Evolutionary conservation across 2,797 vertebrate species (phyloP).

Genomic region (Ptychobarbus kaznakovi): DNA sequence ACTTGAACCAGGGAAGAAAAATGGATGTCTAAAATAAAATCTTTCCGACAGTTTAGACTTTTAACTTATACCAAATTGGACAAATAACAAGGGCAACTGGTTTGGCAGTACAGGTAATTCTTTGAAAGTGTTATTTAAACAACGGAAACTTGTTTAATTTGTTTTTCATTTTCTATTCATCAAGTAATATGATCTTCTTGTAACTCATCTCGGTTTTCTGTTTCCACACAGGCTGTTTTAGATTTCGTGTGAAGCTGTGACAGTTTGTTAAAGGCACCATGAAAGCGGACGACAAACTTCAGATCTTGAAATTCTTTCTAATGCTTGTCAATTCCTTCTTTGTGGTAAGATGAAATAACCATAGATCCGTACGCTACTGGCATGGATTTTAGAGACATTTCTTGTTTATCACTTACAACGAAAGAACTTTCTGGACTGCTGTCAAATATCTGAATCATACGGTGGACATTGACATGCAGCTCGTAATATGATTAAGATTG

Average conservation of each 20-base stretch:
- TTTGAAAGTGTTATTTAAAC: not conserved
- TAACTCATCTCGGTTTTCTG: not conserved
- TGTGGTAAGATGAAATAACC: slow-evolving; percentile 65
- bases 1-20: not conserved
- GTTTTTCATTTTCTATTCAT: not conserved
- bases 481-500: not conserved
- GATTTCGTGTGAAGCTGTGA: slow-evolving; percentile 12
- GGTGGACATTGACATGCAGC: slow-evolving; percentile 4
- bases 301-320: slow-evolving; percentile 70
- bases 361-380: not conserved
- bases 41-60: not conserved
- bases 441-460: slow-evolving; percentile 10
- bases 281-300: slow-evolving; percentile 69
- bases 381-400: not conserved
- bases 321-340: slow-evolving; percentile 68
- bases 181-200: not conserved
- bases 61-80: not conserved
- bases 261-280: slow-evolving; percentile 56
- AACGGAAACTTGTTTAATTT: not conserved
- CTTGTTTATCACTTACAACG: not conserved
- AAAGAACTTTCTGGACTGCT: slow-evolving; percentile 7
- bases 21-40: not conserved
- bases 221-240: not conserved
- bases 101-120: slow-evolving; percentile 1
- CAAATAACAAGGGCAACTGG: slow-evolving; percentile 2